These are phyloP conservation scores for Drosophila atripex DNA, from an alignment of 2,888 invertebrate genomes.

Conservation along the genomic window DNA sequence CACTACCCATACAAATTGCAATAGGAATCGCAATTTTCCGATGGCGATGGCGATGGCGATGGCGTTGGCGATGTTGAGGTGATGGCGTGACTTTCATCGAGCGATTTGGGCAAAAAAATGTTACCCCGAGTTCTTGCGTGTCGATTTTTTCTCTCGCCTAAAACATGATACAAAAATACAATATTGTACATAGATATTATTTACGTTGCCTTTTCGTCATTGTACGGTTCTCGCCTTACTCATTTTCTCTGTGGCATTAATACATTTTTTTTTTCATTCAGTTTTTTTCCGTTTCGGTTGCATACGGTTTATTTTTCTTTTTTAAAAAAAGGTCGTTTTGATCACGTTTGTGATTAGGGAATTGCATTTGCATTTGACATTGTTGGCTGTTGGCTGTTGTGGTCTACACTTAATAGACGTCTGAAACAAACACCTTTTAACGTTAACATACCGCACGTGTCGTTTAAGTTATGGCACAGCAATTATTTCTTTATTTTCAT, in stretches of 20 bases:
- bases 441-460: conserved; percentile 64
- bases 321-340: conserved; percentile 67
- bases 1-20: not conserved
- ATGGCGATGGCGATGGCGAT: not conserved
- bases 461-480: conserved; percentile 52
- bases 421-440: conserved; percentile 50
- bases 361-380: conserved; percentile 64
- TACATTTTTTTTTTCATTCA: conserved; percentile 14
- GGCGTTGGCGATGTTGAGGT: conserved; percentile 29
- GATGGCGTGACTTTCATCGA: conserved; percentile 69
- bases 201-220: conserved; percentile 46
- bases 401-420: conserved; percentile 32
- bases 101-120: conserved; percentile 81
- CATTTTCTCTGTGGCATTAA: conserved; percentile 25
- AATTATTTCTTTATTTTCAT: conserved; percentile 46
- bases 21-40: not conserved
- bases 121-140: conserved; percentile 82
- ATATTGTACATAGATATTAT: conserved; percentile 52
- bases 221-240: conserved; percentile 27
- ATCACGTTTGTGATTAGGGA: conserved; percentile 69
- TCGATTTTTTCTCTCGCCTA: conserved; percentile 81
- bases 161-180: conserved; percentile 48
- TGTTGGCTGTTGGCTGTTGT: conserved; percentile 43
- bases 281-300: conserved; percentile 24
- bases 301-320: conserved; percentile 42